Conservation (phyloP, 2,113 vertebrate species). For the Amphilophus citrinellus region DNA sequence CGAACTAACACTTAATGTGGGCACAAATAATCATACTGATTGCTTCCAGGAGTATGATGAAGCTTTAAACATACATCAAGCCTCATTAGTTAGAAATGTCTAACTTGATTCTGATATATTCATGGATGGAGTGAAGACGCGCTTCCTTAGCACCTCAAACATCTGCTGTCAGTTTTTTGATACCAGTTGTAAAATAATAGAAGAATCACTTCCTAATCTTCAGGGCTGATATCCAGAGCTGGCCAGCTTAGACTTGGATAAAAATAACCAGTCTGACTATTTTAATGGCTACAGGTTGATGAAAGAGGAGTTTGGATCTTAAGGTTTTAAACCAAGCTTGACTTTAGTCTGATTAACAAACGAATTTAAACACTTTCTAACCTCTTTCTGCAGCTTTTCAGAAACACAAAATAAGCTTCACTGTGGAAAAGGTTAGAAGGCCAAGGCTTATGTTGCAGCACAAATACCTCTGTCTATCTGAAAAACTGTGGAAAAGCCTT, state of each 20-base stretch:
- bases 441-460: slow-evolving; percentile 18
- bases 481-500: slow-evolving; percentile 14
- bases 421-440: slow-evolving; percentile 20
- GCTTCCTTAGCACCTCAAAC: background rate
- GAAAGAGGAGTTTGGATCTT: slow-evolving; percentile 34
- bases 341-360: slow-evolving; percentile 15
- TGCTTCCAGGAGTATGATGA: background rate
- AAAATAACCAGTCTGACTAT: background rate
- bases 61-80: background rate
- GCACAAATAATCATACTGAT: background rate
- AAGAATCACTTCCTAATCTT: background rate
- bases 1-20: background rate
- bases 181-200: background rate
- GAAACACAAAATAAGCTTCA: slow-evolving; percentile 8
- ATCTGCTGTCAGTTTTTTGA: background rate
- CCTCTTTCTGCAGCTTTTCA: slow-evolving; percentile 3
- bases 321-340: background rate
- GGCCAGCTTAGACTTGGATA: background rate
- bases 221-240: background rate
- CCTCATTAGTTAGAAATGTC: background rate
- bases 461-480: slow-evolving; percentile 26
- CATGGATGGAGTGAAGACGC: accelerated
- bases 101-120: background rate
- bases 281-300: slow-evolving; percentile 19
- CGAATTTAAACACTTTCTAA: slow-evolving; percentile 14